Evolutionary conservation across 2,888 invertebrate genomes (phyloP).

Genomic region (Galerucella nymphaeae): DNA sequence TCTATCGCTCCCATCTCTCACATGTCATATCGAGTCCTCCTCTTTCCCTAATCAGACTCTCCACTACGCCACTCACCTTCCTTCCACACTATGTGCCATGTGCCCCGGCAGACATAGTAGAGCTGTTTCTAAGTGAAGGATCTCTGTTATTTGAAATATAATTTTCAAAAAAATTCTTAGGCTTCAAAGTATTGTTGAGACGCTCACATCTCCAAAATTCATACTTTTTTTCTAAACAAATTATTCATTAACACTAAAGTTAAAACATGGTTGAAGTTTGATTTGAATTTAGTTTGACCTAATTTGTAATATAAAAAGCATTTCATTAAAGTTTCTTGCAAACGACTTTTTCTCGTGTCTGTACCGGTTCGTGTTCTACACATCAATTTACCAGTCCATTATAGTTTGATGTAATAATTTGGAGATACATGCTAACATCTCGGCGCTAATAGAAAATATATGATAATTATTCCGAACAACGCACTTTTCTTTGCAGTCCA

Average conservation of each 20-base stretch:
- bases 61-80: too few species aligned
- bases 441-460: not conserved
- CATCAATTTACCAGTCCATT: not conserved
- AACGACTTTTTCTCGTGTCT: constrained; percentile 3
- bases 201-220: too few species aligned
- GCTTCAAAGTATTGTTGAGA: too few species aligned
- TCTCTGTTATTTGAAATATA: too few species aligned
- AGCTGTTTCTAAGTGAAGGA: too few species aligned
- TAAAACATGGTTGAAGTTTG: not conserved
- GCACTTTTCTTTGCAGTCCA: not conserved
- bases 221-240: not conserved
- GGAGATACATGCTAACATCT: not conserved
- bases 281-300: not conserved
- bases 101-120: too few species aligned
- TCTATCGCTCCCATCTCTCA: too few species aligned
- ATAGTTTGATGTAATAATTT: constrained; percentile 4
- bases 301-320: not conserved
- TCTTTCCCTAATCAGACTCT: too few species aligned
- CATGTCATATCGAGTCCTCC: too few species aligned
- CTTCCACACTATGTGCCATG: too few species aligned
- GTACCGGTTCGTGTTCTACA: not conserved
- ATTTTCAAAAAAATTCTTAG: too few species aligned
- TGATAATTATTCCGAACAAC: not conserved
- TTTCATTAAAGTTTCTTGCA: not conserved
- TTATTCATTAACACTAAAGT: not conserved